Conservation (phyloP, 2,888 invertebrate species). For the Stenichneumon culpator region DNA sequence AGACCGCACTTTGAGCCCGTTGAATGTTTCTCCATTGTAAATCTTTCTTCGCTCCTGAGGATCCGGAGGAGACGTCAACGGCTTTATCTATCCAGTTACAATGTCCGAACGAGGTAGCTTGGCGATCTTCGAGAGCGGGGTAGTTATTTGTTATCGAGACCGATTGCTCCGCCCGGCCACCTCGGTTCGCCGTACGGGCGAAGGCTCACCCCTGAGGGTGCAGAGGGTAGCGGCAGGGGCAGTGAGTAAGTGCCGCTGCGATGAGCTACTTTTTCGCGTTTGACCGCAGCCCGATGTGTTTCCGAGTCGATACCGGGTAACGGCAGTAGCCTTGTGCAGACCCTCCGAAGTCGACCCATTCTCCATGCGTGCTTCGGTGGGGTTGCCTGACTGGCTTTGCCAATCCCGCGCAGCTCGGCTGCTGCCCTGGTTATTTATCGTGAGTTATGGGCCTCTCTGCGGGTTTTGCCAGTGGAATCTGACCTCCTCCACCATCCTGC, state of each 20-base stretch:
- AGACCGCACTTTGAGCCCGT: background rate
- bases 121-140: background rate
- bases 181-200: slow-evolving; percentile 15
- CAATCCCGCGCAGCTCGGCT: background rate
- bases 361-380: slow-evolving; percentile 26
- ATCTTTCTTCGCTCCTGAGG: slow-evolving; percentile 2
- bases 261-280: slow-evolving; percentile 47
- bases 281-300: slow-evolving; percentile 25
- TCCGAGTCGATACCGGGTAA: slow-evolving; percentile 4
- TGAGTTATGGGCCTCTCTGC: slow-evolving; percentile 51
- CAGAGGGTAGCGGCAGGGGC: background rate
- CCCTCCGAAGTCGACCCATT: slow-evolving; percentile 18
- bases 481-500: slow-evolving; percentile 34
- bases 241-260: slow-evolving; percentile 18
- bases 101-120: background rate
- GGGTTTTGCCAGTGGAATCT: slow-evolving; percentile 42
- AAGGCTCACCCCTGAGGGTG: background rate
- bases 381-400: slow-evolving; percentile 37
- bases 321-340: slow-evolving; percentile 24
- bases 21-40: slow-evolving; percentile 25
- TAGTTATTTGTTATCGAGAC: slow-evolving; percentile 27
- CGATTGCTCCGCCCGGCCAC: background rate
- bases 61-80: too few species aligned
- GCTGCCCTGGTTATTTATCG: slow-evolving; percentile 50
- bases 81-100: background rate